Conservation (phyloP, 2,797 vertebrate genomes). For the Gila robusta region DNA sequence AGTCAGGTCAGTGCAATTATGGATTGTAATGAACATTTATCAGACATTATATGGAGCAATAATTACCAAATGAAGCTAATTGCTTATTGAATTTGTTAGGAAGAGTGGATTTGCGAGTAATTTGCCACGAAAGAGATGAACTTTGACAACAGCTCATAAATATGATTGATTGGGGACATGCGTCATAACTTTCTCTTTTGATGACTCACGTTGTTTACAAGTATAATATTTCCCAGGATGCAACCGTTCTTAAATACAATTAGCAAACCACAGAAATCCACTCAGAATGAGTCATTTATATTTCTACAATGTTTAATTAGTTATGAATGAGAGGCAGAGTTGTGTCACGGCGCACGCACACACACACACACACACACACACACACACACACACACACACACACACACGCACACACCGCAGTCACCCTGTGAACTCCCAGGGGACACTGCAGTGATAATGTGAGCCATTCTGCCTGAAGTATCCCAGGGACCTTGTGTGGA, state of each 20-base stretch:
- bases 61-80: slow-evolving; percentile 81
- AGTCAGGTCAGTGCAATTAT: slow-evolving; percentile 80
- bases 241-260: background rate
- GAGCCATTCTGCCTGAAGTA: slow-evolving; percentile 42
- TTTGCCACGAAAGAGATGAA: slow-evolving; percentile 68
- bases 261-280: background rate
- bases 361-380: background rate
- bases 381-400: slow-evolving; percentile 54
- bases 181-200: slow-evolving; percentile 59
- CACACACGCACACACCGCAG: slow-evolving; percentile 47
- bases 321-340: background rate
- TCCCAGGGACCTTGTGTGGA: slow-evolving; percentile 53
- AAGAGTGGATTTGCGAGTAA: slow-evolving; percentile 71
- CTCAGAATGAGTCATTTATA: background rate
- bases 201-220: slow-evolving; percentile 26
- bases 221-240: background rate
- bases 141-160: slow-evolving; percentile 72
- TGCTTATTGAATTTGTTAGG: slow-evolving; percentile 74
- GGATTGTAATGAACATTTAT: slow-evolving; percentile 78
- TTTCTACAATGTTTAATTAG: background rate
- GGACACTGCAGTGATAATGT: slow-evolving; percentile 39
- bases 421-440: slow-evolving; percentile 46
- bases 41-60: slow-evolving; percentile 70
- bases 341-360: background rate
- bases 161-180: slow-evolving; percentile 72